Percentiles rank a stretch among this genome's conserved stretches.
phyloP scores from a whole-genome alignment of 2,888 invertebrate species.

The Cataglyphis livida region DNA sequence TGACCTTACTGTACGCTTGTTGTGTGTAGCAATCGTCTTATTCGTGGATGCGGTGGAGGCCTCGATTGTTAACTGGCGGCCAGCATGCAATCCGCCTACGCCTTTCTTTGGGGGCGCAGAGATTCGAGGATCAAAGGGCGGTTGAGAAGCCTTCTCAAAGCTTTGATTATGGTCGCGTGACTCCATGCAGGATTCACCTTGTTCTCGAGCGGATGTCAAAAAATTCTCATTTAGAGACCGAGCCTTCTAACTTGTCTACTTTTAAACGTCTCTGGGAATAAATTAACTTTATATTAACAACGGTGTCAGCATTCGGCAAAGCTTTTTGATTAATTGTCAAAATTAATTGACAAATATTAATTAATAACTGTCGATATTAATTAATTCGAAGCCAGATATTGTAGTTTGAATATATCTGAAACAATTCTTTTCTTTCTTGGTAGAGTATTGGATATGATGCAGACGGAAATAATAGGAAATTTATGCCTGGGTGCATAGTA shows the following conservation, averaged over 20 bases:
- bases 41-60: constrained; percentile 81
- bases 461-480: not conserved
- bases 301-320: not conserved
- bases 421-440: not conserved
- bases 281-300: constrained; percentile 20
- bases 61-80: constrained; percentile 81
- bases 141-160: not conserved
- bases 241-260: not conserved
- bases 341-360: not conserved
- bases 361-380: constrained; percentile 15
- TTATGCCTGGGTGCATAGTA: not conserved
- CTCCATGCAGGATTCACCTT: not conserved
- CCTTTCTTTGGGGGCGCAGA: constrained; percentile 36
- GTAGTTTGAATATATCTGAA: not conserved
- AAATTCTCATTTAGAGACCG: not conserved
- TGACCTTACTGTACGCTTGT: constrained; percentile 72
- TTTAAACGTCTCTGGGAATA: not conserved
- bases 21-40: constrained; percentile 70
- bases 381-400: not conserved
- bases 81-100: constrained; percentile 77
- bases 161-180: constrained; percentile 32
- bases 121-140: constrained; percentile 24
- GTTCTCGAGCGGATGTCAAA: constrained; percentile 19
- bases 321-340: not conserved
- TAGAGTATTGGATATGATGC: not conserved